Conservation (phyloP, 2,797 vertebrate species). For the Simalia tracyae region DNA sequence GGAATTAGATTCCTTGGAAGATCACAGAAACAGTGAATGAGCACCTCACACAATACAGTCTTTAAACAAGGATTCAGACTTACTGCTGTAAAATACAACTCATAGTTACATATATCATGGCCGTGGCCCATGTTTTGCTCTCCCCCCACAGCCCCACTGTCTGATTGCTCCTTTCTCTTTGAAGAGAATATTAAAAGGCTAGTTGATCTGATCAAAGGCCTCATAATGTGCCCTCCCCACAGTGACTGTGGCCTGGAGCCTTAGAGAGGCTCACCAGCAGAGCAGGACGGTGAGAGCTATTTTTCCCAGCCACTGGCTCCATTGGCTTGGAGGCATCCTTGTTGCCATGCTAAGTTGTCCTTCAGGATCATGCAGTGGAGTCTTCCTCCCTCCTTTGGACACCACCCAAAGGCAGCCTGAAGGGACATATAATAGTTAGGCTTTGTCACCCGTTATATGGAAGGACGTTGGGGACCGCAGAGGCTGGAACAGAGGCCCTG, state of each 20-base stretch:
- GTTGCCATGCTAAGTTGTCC: too few species aligned
- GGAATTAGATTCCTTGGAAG: background rate
- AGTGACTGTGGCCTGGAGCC: too few species aligned
- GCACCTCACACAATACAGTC: too few species aligned
- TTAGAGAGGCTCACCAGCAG: background rate
- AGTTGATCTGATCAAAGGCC: background rate
- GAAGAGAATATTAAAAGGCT: background rate
- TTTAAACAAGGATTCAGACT: background rate
- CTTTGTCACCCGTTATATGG: background rate
- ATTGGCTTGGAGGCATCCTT: too few species aligned
- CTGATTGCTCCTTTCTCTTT: background rate
- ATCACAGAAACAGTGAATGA: background rate
- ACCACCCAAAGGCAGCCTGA: background rate
- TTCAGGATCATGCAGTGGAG: too few species aligned
- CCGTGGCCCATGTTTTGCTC: background rate
- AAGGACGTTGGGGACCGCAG: background rate
- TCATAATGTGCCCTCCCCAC: background rate
- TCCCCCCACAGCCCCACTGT: background rate
- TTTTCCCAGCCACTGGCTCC: background rate
- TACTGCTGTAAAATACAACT: background rate
- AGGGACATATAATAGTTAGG: background rate
- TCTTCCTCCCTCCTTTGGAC: background rate
- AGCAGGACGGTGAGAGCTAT: background rate
- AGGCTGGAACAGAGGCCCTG: background rate
- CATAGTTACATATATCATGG: background rate